phyloP scores from a whole-genome alignment of 2,888 invertebrate species.

The Andrena bicolor region DNA sequence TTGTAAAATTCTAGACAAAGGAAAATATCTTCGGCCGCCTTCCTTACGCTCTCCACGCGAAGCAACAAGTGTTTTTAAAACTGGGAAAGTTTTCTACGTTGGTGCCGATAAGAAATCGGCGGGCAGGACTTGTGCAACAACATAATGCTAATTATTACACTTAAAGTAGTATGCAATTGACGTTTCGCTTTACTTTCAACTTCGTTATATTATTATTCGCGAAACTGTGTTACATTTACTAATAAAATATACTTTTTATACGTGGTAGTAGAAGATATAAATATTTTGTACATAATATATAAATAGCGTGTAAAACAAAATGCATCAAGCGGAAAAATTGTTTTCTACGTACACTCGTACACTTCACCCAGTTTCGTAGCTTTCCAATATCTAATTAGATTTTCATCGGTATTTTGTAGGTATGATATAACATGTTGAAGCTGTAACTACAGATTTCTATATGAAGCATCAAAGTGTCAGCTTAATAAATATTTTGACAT shows the following conservation, averaged over 20 bases:
- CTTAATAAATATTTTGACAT: not conserved
- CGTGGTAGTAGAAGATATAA: not conserved
- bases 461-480: not conserved
- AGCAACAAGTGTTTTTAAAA: too few relatives aligned
- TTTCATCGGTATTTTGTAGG: constrained; percentile 2
- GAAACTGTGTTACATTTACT: not conserved
- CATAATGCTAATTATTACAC: not conserved
- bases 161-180: not conserved
- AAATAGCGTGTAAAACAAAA: not conserved
- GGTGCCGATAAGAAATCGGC: too few relatives aligned
- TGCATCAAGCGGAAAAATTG: not conserved
- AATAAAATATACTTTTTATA: not conserved
- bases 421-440: not conserved
- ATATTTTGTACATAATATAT: not conserved
- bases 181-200: not conserved
- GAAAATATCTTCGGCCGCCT: too few relatives aligned
- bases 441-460: not conserved
- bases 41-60: too few relatives aligned
- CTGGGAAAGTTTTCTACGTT: too few relatives aligned
- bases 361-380: constrained; percentile 1
- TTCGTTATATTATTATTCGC: not conserved
- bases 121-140: not conserved
- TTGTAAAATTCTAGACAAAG: too few relatives aligned
- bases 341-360: not conserved
- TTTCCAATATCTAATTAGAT: not conserved